Evolutionary conservation across 2,888 invertebrate genomes (phyloP).

Genomic region (Himalopsyche anomala): DNA sequence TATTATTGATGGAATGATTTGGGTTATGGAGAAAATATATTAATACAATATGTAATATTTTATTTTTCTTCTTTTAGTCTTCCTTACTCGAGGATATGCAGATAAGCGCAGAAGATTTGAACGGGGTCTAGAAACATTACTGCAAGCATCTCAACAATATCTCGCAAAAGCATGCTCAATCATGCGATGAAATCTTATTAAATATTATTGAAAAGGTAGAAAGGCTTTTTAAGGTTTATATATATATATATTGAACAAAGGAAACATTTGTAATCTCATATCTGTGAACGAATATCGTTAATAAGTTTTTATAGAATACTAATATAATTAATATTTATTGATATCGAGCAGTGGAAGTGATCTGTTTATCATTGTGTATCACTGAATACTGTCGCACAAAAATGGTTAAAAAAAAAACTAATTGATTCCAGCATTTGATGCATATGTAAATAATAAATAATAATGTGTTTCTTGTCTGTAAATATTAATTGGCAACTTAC

Average conservation of each 20-base stretch:
- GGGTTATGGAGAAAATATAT: too few species aligned
- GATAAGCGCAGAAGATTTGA: constrained; percentile 40
- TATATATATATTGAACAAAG: constrained; percentile 2
- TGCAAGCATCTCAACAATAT: constrained; percentile 1
- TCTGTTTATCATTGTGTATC: constrained; percentile 36
- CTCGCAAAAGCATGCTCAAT: not conserved
- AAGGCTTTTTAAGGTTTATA: constrained; percentile 28
- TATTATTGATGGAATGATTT: too few species aligned
- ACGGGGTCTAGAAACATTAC: constrained; percentile 27
- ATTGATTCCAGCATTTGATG: constrained; percentile 40
- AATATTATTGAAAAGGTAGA: constrained; percentile 24
- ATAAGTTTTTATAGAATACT: constrained; percentile 36
- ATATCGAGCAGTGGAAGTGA: constrained; percentile 32
- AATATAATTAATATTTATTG: not conserved
- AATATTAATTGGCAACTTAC: constrained; percentile 18
- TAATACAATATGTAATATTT: too few species aligned
- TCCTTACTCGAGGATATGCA: constrained; percentile 42
- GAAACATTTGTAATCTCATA: constrained; percentile 36
- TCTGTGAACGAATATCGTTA: constrained; percentile 42
- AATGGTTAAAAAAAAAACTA: constrained; percentile 1
- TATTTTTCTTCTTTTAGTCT: constrained; percentile 22
- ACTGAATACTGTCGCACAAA: constrained; percentile 40
- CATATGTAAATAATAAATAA: constrained; percentile 9
- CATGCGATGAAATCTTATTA: not conserved
- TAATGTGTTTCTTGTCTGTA: constrained; percentile 28